phyloP scores from a whole-genome alignment of 2,888 invertebrate species.

The Hirudinaria manillensis region DNA sequence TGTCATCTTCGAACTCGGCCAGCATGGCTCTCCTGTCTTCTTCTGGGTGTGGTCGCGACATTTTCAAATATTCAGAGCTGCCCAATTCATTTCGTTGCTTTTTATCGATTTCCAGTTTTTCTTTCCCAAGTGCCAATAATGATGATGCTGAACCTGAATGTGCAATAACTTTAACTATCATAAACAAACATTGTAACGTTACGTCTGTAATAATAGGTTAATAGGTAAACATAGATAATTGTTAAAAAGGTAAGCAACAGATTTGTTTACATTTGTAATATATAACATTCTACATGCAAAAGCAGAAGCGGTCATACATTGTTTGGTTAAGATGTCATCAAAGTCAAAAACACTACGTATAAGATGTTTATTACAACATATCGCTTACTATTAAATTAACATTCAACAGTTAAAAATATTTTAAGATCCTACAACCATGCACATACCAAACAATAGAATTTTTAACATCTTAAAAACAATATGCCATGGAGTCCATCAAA shows the following conservation, averaged over 20 bases:
- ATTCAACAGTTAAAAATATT: no score
- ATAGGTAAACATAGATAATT: background rate
- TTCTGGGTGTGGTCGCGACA: background rate
- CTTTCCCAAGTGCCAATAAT: background rate
- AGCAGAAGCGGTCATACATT: no score
- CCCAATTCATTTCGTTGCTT: background rate
- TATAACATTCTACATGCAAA: no score
- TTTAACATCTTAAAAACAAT: no score
- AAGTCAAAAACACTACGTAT: no score
- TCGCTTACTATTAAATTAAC: no score
- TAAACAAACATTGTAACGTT: background rate
- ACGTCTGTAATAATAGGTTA: background rate
- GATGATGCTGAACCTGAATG: constrained; percentile 1
- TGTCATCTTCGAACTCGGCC: constrained; percentile 28
- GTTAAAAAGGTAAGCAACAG: background rate
- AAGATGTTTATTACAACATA: no score
- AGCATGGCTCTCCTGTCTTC: constrained; percentile 15
- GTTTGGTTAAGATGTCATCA: no score
- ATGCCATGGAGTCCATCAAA: no score
- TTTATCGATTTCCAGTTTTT: background rate
- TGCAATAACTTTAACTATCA: background rate
- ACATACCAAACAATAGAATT: no score
- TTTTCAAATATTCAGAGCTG: constrained; percentile 10
- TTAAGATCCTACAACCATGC: no score
- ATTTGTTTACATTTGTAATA: no score